A percentile compares a stretch with the other conserved stretches of the same genome.
These are phyloP conservation scores for Aricia artaxerxes DNA, from an alignment of 2,888 invertebrate species.

Conservation along the genomic window DNA sequence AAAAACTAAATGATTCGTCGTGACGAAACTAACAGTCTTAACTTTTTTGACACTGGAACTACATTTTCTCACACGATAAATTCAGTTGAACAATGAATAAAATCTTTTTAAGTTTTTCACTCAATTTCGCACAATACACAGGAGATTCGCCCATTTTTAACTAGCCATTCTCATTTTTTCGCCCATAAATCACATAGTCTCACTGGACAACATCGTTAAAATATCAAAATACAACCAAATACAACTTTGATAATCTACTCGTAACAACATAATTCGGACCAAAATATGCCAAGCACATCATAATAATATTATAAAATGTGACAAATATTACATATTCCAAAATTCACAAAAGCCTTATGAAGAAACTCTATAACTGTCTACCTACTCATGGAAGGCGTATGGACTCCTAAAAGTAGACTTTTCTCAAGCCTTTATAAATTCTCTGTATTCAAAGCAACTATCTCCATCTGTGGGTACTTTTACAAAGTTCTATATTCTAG, in stretches of 20 bases:
- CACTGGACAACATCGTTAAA: not conserved
- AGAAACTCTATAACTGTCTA: not conserved
- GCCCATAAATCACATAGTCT: not conserved
- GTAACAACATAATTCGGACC: conserved; percentile 5
- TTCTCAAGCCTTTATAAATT: not conserved
- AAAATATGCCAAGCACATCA: not conserved
- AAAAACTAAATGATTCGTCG: not conserved
- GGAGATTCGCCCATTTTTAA: not conserved
- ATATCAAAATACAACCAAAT: conserved; percentile 7
- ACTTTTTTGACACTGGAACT: not conserved
- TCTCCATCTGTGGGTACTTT: not conserved
- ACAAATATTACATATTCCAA: not conserved
- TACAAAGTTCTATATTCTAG: not conserved
- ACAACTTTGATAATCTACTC: not conserved
- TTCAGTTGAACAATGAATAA: not conserved
- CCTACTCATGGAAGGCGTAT: not conserved
- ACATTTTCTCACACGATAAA: not conserved
- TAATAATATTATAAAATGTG: not conserved
- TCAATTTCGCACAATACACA: too few relatives aligned
- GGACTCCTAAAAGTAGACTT: not conserved
- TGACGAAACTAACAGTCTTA: not conserved
- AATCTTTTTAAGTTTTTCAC: not conserved
- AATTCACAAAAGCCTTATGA: not conserved
- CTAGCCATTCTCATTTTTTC: not conserved
- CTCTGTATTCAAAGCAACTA: too few relatives aligned